Evolutionary conservation across 2,113 vertebrate genomes (phyloP).

Genomic region (Amia ocellicauda): DNA sequence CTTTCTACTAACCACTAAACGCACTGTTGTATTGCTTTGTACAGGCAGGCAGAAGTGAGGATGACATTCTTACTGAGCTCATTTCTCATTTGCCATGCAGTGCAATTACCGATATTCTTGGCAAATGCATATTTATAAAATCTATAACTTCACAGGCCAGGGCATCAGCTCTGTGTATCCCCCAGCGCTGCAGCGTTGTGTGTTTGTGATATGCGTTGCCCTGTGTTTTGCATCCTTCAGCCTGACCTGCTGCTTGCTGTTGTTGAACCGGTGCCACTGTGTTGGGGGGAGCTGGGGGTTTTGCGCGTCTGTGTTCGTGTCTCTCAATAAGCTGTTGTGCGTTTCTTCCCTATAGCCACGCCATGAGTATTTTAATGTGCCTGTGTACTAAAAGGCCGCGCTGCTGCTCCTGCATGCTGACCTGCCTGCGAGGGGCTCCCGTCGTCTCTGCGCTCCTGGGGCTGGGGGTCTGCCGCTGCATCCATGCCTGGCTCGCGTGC

Average conservation of each 20-base stretch:
- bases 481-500: constrained; percentile 54
- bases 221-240: not conserved
- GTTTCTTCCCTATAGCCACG: constrained; percentile 90
- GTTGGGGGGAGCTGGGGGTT: constrained; percentile 14
- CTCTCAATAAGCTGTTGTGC: constrained; percentile 72
- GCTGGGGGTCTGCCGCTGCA: constrained; percentile 35
- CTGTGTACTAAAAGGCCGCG: constrained; percentile 91
- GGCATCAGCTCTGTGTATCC: not conserved
- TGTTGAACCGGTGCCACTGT: constrained; percentile 31
- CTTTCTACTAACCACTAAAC: too few relatives aligned
- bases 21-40: too few relatives aligned
- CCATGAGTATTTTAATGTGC: constrained; percentile 98
- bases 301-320: constrained; percentile 22
- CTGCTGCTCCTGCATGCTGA: constrained; percentile 76
- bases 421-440: constrained; percentile 65
- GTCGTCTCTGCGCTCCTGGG: constrained; percentile 67
- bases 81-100: too few relatives aligned
- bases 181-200: not conserved
- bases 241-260: constrained; percentile 19
- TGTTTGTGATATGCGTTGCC: not conserved
- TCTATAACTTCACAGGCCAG: too few relatives aligned
- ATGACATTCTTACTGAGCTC: too few relatives aligned
- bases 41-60: too few relatives aligned
- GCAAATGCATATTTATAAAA: too few relatives aligned
- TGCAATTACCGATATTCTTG: too few relatives aligned